Conservation (phyloP, 2,113 vertebrate species). For the Athene noctua region DNA sequence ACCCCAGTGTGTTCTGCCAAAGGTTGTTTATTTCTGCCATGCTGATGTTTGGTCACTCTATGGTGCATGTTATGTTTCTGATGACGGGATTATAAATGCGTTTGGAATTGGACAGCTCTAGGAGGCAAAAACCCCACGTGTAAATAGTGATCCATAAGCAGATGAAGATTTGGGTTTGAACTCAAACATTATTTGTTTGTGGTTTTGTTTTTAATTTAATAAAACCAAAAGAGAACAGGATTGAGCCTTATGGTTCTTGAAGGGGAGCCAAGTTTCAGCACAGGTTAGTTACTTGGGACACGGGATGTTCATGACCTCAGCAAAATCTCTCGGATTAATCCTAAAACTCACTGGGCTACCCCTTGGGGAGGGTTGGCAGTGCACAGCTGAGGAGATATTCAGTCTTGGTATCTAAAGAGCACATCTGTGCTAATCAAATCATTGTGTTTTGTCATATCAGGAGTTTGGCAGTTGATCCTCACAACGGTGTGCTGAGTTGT, state of each 20-base stretch:
- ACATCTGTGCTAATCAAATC: not conserved
- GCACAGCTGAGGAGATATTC: not conserved
- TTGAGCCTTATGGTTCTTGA: not conserved
- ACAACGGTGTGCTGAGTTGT: accelerated
- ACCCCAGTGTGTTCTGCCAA: not conserved
- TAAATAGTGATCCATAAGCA: not conserved
- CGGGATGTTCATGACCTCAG: not conserved
- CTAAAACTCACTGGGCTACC: not conserved
- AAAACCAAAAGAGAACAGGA: not conserved
- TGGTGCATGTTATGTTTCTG: not conserved
- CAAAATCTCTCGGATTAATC: not conserved
- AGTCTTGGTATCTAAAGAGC: not conserved
- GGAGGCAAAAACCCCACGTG: not conserved
- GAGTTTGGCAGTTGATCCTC: not conserved
- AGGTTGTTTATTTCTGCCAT: not conserved
- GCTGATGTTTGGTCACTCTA: not conserved
- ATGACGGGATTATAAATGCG: not conserved
- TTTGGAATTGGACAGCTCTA: not conserved
- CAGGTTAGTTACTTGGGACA: not conserved
- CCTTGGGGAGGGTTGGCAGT: not conserved
- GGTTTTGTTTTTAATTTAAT: not conserved
- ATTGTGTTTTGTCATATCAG: not conserved
- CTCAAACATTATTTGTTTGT: not conserved
- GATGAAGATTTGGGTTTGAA: not conserved
- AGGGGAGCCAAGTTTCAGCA: not conserved